Evolutionary conservation across 2,113 vertebrate genomes (phyloP).

Genomic region (Balaeniceps rex): DNA sequence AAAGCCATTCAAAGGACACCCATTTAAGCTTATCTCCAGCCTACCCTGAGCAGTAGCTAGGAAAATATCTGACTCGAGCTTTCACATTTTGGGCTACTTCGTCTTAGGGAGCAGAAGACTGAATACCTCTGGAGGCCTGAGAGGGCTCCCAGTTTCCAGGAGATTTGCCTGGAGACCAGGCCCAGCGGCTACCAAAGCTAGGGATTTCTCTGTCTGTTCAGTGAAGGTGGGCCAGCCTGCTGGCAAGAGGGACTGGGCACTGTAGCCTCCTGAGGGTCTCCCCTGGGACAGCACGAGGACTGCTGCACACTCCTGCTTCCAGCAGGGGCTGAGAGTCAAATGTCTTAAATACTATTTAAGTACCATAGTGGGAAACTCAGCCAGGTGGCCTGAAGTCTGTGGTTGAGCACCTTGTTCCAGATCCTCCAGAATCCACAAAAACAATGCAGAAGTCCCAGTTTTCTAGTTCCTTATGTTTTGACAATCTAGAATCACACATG

Average conservation of each 20-base stretch:
- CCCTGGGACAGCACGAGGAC: neutral
- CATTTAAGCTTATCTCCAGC: neutral
- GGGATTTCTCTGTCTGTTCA: neutral
- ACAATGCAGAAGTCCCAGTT: neutral
- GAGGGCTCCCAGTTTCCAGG: neutral
- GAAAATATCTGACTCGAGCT: neutral
- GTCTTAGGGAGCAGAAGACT: neutral
- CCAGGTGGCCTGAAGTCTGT: neutral
- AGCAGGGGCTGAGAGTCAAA: neutral
- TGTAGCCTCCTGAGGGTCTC: neutral
- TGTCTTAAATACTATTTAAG: neutral
- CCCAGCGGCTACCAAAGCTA: neutral
- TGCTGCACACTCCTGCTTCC: neutral
- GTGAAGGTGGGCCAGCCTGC: neutral
- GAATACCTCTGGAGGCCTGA: neutral
- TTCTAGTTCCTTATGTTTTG: neutral
- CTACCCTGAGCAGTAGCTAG: neutral
- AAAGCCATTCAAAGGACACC: neutral
- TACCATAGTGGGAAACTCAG: neutral
- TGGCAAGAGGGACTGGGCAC: fast-evolving
- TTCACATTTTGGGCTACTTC: neutral
- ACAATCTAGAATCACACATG: neutral
- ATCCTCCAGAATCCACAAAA: neutral
- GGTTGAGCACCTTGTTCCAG: neutral
- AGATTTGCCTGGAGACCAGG: neutral